Base-by-base conservation (phyloP, 2,797 vertebrate species). In the Otolemur crassicaudatus region DNA sequence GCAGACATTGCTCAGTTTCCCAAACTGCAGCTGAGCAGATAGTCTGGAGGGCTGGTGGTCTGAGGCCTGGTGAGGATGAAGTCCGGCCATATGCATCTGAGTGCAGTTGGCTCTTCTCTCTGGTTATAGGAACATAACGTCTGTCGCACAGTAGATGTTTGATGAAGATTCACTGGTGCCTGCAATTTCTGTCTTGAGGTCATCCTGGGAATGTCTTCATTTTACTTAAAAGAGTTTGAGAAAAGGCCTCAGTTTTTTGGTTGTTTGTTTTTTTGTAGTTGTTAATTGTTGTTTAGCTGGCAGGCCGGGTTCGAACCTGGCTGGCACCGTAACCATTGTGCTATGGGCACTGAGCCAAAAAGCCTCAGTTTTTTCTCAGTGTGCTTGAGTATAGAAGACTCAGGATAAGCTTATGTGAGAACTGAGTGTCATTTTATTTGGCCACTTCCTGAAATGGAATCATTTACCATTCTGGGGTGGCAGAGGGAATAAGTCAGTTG, bases 1-100 rank as follows among this genome's bases (percentile, higher is more conserved):
- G 61, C 75, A 49, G 80, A 60, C 89, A 56, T 83, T 46, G 79
- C 27, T 91, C n/a, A 3, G 75, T 53, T 94, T 94, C 80, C 86
- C 34, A 65, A 34, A 70, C 27, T 70, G 17, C 60, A 40, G 20
- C 84, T 49, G 77, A 23, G 34, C 73, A 10, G 67, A 27, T 19
- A 9, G 58, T 12, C 34, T 37, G 29, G 46, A 83, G 53, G 65
- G 34, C n/a, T 27, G 25, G 60, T 29, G 53, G 29, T 60, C 40
- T 37, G 7, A 7, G 86, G 77, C 49, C 12, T 43, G 29, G 61
- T 31, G 40, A 29, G 79, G 79, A 40, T 65, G 49, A 61, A 65
- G n/a, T 83, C 43, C 43, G 34, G 79, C 12, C n/a, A 1, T 2
- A 5, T 1, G 0, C 16, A 16, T 27, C 22, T 34, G 49, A 7